phyloP scores from a whole-genome alignment of 1,140 invertebrate species.

The Ladona fulva region DNA sequence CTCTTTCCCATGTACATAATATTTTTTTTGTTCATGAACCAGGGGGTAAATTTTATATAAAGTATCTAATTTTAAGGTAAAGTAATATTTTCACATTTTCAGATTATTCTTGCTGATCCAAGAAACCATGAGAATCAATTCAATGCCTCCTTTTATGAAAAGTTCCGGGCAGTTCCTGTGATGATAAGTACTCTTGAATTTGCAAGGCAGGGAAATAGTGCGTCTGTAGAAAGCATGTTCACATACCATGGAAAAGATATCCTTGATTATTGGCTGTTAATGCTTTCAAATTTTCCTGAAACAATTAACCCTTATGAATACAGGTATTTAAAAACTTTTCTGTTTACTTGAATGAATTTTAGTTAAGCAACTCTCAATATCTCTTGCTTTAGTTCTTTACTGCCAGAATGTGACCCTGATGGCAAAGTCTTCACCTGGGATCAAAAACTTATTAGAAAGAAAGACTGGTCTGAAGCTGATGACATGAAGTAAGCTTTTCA shows the following conservation, averaged over 20 bases:
- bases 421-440: constrained; percentile 41
- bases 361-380: background rate
- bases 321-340: constrained; percentile 28
- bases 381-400: constrained; percentile 35
- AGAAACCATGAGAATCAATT: constrained; percentile 38
- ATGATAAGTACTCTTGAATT: constrained; percentile 51
- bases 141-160: constrained; percentile 46
- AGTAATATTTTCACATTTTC: constrained; percentile 17
- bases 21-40: too few relatives aligned
- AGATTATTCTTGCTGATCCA: constrained; percentile 39
- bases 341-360: background rate
- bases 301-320: constrained; percentile 60
- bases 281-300: constrained; percentile 68
- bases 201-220: constrained; percentile 48
- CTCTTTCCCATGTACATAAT: too few relatives aligned
- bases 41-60: too few relatives aligned
- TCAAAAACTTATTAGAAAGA: constrained; percentile 41
- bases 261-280: constrained; percentile 55
- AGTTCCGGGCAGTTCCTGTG: constrained; percentile 47
- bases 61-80: too few relatives aligned
- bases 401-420: constrained; percentile 48
- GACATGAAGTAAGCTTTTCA: constrained; percentile 39
- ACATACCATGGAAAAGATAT: constrained; percentile 57
- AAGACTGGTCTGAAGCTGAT: constrained; percentile 56
- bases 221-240: constrained; percentile 55